phyloP scores from a whole-genome alignment of 2,797 vertebrate genomes.

The Sparus aurata region DNA sequence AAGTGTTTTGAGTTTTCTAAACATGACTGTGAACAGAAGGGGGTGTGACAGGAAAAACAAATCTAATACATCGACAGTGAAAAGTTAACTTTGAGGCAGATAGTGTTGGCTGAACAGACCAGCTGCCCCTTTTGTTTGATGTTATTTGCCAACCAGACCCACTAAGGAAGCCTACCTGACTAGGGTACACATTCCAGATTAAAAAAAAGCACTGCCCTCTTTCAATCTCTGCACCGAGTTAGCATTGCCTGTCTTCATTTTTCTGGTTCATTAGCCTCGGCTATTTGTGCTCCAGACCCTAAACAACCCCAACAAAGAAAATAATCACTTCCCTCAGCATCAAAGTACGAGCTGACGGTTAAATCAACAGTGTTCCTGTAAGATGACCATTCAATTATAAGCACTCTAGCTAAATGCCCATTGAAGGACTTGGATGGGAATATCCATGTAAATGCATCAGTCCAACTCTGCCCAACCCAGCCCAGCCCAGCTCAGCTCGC shows the following conservation, averaged over 20 bases:
- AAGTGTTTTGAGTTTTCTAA: neutral
- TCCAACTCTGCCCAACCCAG: constrained; percentile 40
- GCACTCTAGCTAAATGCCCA: constrained; percentile 17
- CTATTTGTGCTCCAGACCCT: neutral
- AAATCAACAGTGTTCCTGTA: neutral
- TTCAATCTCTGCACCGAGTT: neutral
- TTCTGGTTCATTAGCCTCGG: neutral
- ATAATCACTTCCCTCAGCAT: neutral
- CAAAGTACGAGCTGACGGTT: neutral
- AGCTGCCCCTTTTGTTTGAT: neutral
- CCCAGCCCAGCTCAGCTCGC: constrained; percentile 63
- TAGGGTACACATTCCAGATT: neutral
- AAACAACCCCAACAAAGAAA: neutral
- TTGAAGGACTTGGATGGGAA: constrained; percentile 38
- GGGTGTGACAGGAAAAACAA: neutral
- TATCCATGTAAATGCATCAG: constrained; percentile 40
- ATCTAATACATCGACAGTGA: neutral
- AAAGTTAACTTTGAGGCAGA: neutral
- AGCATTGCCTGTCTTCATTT: neutral
- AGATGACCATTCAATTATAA: constrained; percentile 22
- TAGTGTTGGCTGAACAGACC: neutral
- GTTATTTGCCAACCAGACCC: neutral
- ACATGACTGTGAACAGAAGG: neutral
- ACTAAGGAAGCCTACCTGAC: neutral
- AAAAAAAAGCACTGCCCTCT: neutral